phyloP scores from a whole-genome alignment of 2,888 invertebrate species.

The Eurytoma californica region DNA sequence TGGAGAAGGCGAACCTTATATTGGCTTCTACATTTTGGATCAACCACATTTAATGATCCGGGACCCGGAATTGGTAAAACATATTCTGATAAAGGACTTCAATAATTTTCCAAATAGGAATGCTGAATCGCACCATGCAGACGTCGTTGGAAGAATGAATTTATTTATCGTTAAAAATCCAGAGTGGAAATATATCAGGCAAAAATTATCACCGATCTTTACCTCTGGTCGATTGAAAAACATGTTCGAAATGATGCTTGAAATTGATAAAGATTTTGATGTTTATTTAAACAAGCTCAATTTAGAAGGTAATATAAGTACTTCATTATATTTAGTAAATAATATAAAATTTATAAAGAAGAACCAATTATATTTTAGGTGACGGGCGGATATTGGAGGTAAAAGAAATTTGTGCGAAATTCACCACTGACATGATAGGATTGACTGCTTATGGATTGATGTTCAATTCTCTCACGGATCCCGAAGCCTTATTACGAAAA shows the following conservation, averaged over 20 bases:
- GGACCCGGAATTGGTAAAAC: slow-evolving; percentile 75
- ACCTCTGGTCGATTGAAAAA: slow-evolving; percentile 69
- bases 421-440: slow-evolving; percentile 75
- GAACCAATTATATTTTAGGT: slow-evolving; percentile 9
- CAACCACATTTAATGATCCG: slow-evolving; percentile 74
- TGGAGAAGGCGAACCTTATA: slow-evolving; percentile 67
- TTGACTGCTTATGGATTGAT: slow-evolving; percentile 76
- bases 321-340: not conserved
- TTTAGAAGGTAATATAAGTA: slow-evolving; percentile 59
- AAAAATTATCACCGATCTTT: slow-evolving; percentile 75
- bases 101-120: slow-evolving; percentile 73
- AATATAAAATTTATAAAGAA: not conserved
- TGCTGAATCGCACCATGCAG: slow-evolving; percentile 66
- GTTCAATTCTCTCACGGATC: slow-evolving; percentile 74
- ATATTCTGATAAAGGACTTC: slow-evolving; percentile 75
- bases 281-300: slow-evolving; percentile 57
- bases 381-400: slow-evolving; percentile 63
- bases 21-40: slow-evolving; percentile 73
- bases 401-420: slow-evolving; percentile 67
- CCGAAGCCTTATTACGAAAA: slow-evolving; percentile 74
- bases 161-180: slow-evolving; percentile 74
- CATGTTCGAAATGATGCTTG: slow-evolving; percentile 66
- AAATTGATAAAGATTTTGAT: slow-evolving; percentile 61
- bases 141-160: slow-evolving; percentile 73
- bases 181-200: slow-evolving; percentile 68